Base-by-base conservation (phyloP, 2,113 vertebrate species). In the Apeltes quadracus region DNA sequence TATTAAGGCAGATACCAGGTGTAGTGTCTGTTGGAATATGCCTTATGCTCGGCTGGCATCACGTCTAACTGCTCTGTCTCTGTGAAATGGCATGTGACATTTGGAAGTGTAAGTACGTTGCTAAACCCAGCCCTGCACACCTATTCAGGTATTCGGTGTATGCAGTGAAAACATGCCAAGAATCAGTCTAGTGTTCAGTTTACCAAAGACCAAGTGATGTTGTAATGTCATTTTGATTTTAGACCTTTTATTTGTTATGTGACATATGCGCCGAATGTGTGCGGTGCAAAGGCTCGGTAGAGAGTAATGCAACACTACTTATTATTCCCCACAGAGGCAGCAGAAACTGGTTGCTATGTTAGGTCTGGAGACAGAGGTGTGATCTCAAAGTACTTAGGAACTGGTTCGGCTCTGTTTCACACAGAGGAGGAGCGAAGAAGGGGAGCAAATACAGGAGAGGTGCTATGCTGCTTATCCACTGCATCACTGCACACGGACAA, bases 401-500 rank as follows among this genome's bases (percentile, higher is more conserved):
- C 79, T 39, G 79, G 77, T 72, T 68, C 4, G 2, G n/a, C 48
- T 73, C 4, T 20, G 59, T 50, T 75, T 53, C 29, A n/a, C 61
- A 58, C 54, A 73, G 51, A 23, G 76, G 57, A 38, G 57, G 69
- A 44, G 58, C 22, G 23, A 23, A 25, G 50, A 64, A 36, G 10
- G 43, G 57, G 50, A 66, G 70, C 62, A 81, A 86, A 78, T 43
- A 84, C 54, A 75, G 67, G 50, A 69, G 57, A 72, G 44, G 34
- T 65, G 36, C 44, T 50, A 63, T 58, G 58, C 34, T 69, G 51
- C 25, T 72, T 56, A 44, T 64, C 73, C 58, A 36, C 73, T 0
- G 8, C 59, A 39, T 54, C 29, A 48, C 18, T 46, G 27, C 53
- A 10, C 13, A 38, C 58, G 48, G 74, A 79, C 54, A 72, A 86